Base-by-base conservation (phyloP, 1,140 invertebrate species). In the Tribolium castaneum region DNA sequence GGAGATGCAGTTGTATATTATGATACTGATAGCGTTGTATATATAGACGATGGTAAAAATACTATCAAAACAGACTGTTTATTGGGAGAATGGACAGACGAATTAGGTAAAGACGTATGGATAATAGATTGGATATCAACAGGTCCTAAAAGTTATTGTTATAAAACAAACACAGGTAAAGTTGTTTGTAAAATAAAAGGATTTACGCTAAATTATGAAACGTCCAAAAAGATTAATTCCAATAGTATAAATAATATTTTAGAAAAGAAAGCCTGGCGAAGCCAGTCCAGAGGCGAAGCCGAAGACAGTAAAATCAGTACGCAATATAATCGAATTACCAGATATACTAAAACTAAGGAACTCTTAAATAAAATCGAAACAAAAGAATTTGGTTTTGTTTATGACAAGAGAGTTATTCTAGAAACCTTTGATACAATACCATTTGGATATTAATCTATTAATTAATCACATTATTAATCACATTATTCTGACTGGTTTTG, bases 321-420 rank as follows among this genome's bases (percentile, higher is more conserved):
- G 22, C 62, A 70, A 70, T 70, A 70, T 70, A 70, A 70, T 70
- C 62, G 62, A 70, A 70, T 70, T 56, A 70, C 62, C 25, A 70
- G 62, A 70, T 25, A 70, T 70, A 22, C 62, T 70, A 22, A 70
- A 70, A 70, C 62, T 70, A 35, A 70, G 22, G 62, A 70, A 70
- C 62, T 70, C 22, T 70, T 70, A 70, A 70, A 70, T 70, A 70
- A 70, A 70, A 70, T 70, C 6, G 62, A 34, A 70, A 70, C 62
- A 70, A 70, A 70, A 70, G 62, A 70, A 70, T 70, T 70, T 70
- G 22, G 62, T 70, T 70, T 70, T 30, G 25, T 30, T 30, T 30
- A 30, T 30, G 25, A 30, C 5, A 30, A 30, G 25, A 30, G 25
- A 4, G 25, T 30, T 30, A 4, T 30, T 30, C 5, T 30, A 30